A percentile compares a stretch with the other conserved stretches of the same genome.
phyloP scores from a whole-genome alignment of 2,113 vertebrate species.

The Grus americana region DNA sequence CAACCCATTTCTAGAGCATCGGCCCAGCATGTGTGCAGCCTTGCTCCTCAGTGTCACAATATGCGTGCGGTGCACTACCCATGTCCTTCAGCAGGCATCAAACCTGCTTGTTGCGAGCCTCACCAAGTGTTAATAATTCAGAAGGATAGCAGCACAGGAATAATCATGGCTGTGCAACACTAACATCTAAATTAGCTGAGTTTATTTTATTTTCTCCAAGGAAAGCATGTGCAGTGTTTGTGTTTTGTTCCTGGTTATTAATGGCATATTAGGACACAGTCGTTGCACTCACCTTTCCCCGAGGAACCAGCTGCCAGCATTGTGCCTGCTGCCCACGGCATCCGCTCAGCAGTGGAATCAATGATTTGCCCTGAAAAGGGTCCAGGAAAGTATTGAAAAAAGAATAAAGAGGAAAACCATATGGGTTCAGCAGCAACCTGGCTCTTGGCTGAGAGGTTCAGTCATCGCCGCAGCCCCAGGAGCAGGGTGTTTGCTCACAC shows the following conservation, averaged over 20 bases:
- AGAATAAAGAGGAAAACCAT: not conserved
- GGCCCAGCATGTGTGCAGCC: fast-evolving
- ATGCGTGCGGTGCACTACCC: not conserved
- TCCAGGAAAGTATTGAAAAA: not conserved
- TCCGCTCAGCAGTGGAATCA: not conserved
- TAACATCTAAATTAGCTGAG: not conserved
- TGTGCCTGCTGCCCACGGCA: not conserved
- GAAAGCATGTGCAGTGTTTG: not conserved
- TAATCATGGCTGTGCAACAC: not conserved
- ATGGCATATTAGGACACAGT: not conserved
- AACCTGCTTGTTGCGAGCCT: not conserved
- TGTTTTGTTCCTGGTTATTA: not conserved
- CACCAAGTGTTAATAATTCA: not conserved
- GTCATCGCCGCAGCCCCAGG: not conserved
- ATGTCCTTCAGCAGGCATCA: not conserved
- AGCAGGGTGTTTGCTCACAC: fast-evolving
- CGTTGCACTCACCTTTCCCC: not conserved
- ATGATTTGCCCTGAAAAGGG: not conserved
- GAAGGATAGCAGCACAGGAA: not conserved
- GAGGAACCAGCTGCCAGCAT: not conserved
- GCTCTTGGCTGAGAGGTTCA: not conserved
- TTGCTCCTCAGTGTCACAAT: not conserved
- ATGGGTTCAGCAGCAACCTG: not conserved
- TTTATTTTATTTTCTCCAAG: constrained; percentile 11
- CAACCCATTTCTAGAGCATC: not conserved